A percentile compares a stretch with the other conserved stretches of the same genome.
These are phyloP conservation scores for Bombus soroeensis DNA, from an alignment of 1,140 invertebrate genomes.

Conservation along the genomic window DNA sequence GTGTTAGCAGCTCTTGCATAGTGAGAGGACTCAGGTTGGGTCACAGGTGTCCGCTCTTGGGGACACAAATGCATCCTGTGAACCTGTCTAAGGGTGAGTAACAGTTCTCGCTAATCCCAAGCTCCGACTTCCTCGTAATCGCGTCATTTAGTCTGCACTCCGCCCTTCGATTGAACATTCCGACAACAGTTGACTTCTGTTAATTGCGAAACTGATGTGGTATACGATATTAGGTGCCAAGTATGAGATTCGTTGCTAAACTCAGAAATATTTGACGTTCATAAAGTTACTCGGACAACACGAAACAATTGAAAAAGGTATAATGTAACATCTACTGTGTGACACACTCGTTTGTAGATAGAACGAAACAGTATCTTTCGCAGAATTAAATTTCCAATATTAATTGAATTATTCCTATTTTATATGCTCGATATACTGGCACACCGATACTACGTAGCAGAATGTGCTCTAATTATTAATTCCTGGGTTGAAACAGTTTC, in stretches of 20 bases:
- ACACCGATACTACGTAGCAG: no score
- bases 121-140: conserved; percentile 1
- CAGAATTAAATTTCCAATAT: no score
- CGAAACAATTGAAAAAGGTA: not conserved
- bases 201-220: not conserved
- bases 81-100: not conserved
- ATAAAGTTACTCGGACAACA: no score
- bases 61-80: conserved; percentile 1
- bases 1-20: not conserved
- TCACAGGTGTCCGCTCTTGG: conserved; percentile 20
- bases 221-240: not conserved
- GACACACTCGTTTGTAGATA: no score
- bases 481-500: no score
- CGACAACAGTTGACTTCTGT: no score
- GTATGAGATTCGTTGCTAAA: not conserved
- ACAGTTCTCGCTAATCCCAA: conserved; percentile 8
- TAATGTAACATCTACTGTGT: not conserved
- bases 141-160: conserved; percentile 11
- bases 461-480: no score
- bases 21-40: not conserved
- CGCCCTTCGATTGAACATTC: conserved; percentile 4
- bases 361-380: no score
- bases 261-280: no score
- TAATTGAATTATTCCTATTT: no score
- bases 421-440: no score